Evolutionary conservation across 2,888 invertebrate species (phyloP), one percentile per base, ranked within the genome.

Genomic region (Seira musarum): DNA sequence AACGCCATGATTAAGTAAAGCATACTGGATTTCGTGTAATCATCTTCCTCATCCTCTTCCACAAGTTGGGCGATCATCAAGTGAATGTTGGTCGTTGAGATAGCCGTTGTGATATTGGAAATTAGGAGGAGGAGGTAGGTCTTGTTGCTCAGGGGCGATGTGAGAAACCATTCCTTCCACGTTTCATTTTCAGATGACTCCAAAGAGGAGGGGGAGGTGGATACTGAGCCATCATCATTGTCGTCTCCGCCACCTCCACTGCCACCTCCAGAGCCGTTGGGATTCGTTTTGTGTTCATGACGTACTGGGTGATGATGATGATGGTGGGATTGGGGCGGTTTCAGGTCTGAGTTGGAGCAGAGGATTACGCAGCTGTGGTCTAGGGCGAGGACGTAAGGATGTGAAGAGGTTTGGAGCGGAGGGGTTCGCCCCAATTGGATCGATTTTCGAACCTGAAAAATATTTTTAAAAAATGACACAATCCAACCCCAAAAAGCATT

Each of bases 311-410:
- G n/a, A n/a, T n/a, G n/a, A n/a, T n/a, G n/a, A n/a, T n/a, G n/a
- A n/a, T n/a, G n/a, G n/a, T n/a, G n/a, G n/a, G n/a, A n/a, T n/a
- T n/a, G n/a, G n/a, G n/a, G n/a, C n/a, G n/a, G n/a, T n/a, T n/a
- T n/a, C 17, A 76, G 49, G 19, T 80, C 73, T 0, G 75, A 63
- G 10, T 76, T 49, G 2, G 83, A 78, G 35, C 80, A 71, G 10
- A 83, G 63, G 15, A 81, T 70, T 0, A 83, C 63, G 30, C 83
- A 83, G 25, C 80, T 81, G 24, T 80, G 83, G 35, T 83, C 83
- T 15, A 83, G 5, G 0, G 82, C 46, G 15, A 81, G 8, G 21
- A 81, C 49, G 30, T 76, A 76, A 1, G 66, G 76, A 0, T 1
- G 46, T 40, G 25, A 30, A n/a, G n/a, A n/a, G n/a, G n/a, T n/a